A percentile compares a stretch with the other conserved stretches of the same genome.
Conservation (phyloP, 2,113 vertebrate genomes). For the Zingel zingel region DNA sequence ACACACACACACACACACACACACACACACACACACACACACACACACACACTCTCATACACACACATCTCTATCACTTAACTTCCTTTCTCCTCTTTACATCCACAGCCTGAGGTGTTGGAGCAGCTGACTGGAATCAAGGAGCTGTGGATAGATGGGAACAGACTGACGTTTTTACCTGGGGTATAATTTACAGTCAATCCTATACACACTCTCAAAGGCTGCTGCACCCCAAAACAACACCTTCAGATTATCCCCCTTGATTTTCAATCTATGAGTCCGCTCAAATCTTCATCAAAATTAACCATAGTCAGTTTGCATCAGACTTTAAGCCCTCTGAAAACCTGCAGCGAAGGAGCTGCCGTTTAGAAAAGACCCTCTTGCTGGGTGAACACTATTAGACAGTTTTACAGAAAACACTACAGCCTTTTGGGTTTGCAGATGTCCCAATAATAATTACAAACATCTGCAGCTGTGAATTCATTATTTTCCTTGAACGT, state of each 20-base stretch:
- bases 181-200: constrained; percentile 85
- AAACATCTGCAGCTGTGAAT: constrained; percentile 6
- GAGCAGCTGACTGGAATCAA: constrained; percentile 95
- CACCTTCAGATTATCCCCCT: constrained; percentile 27
- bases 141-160: constrained; percentile 99
- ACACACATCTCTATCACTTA: neutral
- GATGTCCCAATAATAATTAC: neutral
- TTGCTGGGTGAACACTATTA: neutral
- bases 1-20: neutral
- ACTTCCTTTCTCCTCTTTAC: constrained; percentile 36
- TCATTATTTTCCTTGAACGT: constrained; percentile 5
- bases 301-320: constrained; percentile 25
- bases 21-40: neutral
- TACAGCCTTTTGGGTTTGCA: constrained; percentile 14
- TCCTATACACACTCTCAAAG: neutral
- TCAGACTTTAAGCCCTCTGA: constrained; percentile 18
- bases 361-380: neutral
- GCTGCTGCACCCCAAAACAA: neutral
- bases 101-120: constrained; percentile 94
- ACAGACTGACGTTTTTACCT: constrained; percentile 95
- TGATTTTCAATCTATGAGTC: constrained; percentile 6
- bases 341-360: neutral
- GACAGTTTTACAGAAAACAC: neutral
- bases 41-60: neutral
- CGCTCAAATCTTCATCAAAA: constrained; percentile 35